phyloP scores from a whole-genome alignment of 2,888 invertebrate genomes.

The Hartigia nigra region DNA sequence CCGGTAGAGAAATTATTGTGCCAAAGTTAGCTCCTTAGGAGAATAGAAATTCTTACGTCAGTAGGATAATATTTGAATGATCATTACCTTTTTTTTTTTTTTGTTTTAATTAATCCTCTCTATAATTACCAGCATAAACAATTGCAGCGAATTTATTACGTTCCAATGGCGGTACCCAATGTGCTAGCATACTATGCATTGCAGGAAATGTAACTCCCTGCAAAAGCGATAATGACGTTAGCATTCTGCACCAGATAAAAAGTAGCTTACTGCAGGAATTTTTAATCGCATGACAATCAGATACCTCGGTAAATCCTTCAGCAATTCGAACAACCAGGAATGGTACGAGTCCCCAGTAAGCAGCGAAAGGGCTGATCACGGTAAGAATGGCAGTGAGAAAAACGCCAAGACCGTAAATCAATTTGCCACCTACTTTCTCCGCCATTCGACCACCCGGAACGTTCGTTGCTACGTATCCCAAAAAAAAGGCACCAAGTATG shows the following conservation, averaged over 20 bases:
- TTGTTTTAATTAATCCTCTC: not conserved
- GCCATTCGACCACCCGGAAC: conserved; percentile 86
- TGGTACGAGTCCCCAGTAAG: conserved; percentile 71
- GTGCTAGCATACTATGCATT: conserved; percentile 92
- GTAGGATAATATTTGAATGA: not conserved
- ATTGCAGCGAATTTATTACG: conserved; percentile 89
- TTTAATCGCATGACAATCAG: not conserved
- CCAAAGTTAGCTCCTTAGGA: conserved; percentile 88
- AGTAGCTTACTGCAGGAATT: not conserved
- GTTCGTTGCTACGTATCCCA: conserved; percentile 86
- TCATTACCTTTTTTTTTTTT: not conserved
- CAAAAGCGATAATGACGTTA: conserved; percentile 29
- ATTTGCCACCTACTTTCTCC: conserved; percentile 88
- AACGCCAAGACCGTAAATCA: conserved; percentile 85
- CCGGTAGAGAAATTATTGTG: conserved; percentile 85
- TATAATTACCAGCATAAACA: conserved; percentile 79
- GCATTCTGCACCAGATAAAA: not conserved
- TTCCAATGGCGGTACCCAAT: conserved; percentile 94
- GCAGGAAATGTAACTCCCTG: conserved; percentile 91
- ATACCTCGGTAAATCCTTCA: conserved; percentile 85
- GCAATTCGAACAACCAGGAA: conserved; percentile 81
- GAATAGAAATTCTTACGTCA: conserved; percentile 19
- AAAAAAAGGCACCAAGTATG: conserved; percentile 85
- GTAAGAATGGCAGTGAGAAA: conserved; percentile 86
- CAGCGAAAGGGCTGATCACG: conserved; percentile 85